Evolutionary conservation across 2,797 vertebrate genomes (phyloP), one percentile per base, ranked within the genome.

Genomic region (Sus cebifrons): DNA sequence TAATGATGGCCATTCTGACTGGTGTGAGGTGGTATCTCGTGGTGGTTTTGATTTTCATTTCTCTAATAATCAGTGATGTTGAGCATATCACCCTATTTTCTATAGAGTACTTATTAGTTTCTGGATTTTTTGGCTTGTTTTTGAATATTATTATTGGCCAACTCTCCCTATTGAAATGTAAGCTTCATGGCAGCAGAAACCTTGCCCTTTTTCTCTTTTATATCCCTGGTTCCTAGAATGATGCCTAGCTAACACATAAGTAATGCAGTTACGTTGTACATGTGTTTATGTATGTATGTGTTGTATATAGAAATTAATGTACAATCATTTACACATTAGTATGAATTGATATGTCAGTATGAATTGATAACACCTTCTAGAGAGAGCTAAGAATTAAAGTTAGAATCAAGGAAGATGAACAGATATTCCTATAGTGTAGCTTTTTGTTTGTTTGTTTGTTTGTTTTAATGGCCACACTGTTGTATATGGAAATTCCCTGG

Each of bases 371-470:
- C 18, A 32, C 17, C 25, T 82, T 83, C 70, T 86, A 54, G 52
- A 89, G 32, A 77, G 11, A 74, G 17, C 13, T 84, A 75, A 89
- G 29, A 64, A 44, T 90, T 60, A 62, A 86, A 91, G 58, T 79
- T 82, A 54, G 21, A 15, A 85, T 20, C 65, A 29, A 67, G 36
- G 18, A 23, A 83, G 15, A 67, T 74, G 20, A 64, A 74, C 64
- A 64, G 32, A 36, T 89, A 10, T 21, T 64, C 91, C 54, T 86
- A 21, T 70, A 54, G 70, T 23, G 18, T 81, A 25, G 6, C 44
- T 49, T 49, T 49, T 49, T 36, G 36, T 36, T 36, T 36, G 36
- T 36, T 36, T 36, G 36, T 10, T 49, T 49, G 9, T 49, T 49
- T 36, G 36, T 49, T 49, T 49, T 49, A 49, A 49, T 49, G 44